Evolutionary conservation across 2,797 vertebrate species (phyloP).

Genomic region (Cyprinella venusta): DNA sequence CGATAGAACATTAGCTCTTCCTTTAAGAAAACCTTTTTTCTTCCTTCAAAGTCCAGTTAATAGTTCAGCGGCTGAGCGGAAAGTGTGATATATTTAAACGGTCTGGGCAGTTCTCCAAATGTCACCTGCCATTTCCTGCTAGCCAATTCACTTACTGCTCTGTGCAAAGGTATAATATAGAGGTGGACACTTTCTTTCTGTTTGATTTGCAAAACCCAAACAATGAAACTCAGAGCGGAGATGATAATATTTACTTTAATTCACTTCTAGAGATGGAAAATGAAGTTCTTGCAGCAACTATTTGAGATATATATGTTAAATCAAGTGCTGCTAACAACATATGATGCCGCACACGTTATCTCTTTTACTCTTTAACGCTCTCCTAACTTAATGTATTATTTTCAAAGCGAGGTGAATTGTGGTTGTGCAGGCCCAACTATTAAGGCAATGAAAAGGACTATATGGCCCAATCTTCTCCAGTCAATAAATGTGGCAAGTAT

Average conservation of each 20-base stretch:
- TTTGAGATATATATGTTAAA: constrained; percentile 29
- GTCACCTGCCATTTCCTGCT: constrained; percentile 50
- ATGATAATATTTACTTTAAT: constrained; percentile 50
- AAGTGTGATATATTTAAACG: constrained; percentile 49
- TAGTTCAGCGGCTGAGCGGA: constrained; percentile 40
- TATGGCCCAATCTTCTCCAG: constrained; percentile 17
- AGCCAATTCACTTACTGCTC: constrained; percentile 49
- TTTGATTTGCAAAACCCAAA: constrained; percentile 52
- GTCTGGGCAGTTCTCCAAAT: constrained; percentile 52
- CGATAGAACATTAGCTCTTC: constrained; percentile 33
- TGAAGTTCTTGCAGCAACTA: constrained; percentile 35
- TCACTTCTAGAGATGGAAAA: constrained; percentile 44
- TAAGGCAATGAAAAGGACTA: not conserved
- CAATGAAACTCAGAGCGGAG: constrained; percentile 43
- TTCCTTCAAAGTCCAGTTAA: constrained; percentile 38
- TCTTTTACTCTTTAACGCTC: not conserved
- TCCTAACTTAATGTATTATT: not conserved
- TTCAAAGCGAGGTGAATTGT: constrained; percentile 2
- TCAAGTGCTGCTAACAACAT: not conserved
- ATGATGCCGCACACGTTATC: not conserved
- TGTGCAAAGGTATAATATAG: constrained; percentile 42
- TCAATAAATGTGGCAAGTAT: constrained; percentile 18
- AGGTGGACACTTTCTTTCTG: constrained; percentile 36
- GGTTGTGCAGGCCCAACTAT: not conserved
- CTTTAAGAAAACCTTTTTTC: constrained; percentile 44